Base-by-base conservation (phyloP, 2,888 invertebrate genomes). In the Hirtodrosophila confusa region DNA sequence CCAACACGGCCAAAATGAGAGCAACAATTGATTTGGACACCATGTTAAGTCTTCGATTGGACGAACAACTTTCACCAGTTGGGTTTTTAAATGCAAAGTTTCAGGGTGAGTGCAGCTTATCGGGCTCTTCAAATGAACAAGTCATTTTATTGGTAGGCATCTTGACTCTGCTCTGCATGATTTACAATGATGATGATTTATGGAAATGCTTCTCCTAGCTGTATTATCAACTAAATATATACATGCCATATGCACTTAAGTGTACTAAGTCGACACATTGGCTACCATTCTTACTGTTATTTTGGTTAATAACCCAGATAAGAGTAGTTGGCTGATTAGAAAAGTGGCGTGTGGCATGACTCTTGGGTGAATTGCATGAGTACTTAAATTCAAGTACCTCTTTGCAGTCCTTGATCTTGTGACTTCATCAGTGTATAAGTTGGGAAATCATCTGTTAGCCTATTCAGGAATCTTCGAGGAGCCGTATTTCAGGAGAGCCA, bases 1-100 rank as follows among this genome's bases (percentile, higher is more conserved):
- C 17, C 49, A 84, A 50, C 6, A 88, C 88, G 35, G 85, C 67
- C 54, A 84, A 50, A 31, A 80, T 63, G 53, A 84, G 62, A 45
- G 75, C 58, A 40, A 7, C 45, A 51, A 53, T 66, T 33, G 71
- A 51, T 54, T 70, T 69, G 27, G 29, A 49, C 37, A 73, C 47
- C 17, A 17, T 17, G 17, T 17, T 17, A 17, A 17, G 17, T 17
- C 17, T 17, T 17, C 17, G 17, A 17, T 17, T 17, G 17, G 2
- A 17, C 2, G 17, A 17, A 17, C 17, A 17, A 17, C 17, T 17
- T 17, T 17, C 17, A 17, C 17, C 17, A 17, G 17, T 17, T 17
- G 17, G 17, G 17, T 17, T 17, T 17, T 17, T 17, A 17, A 17
- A 17, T 17, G 17, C 17, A 17, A 17, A 2, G 17, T 17, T 17